Conservation (phyloP, 2,113 vertebrate genomes). For the Mystacornis crossleyi region DNA sequence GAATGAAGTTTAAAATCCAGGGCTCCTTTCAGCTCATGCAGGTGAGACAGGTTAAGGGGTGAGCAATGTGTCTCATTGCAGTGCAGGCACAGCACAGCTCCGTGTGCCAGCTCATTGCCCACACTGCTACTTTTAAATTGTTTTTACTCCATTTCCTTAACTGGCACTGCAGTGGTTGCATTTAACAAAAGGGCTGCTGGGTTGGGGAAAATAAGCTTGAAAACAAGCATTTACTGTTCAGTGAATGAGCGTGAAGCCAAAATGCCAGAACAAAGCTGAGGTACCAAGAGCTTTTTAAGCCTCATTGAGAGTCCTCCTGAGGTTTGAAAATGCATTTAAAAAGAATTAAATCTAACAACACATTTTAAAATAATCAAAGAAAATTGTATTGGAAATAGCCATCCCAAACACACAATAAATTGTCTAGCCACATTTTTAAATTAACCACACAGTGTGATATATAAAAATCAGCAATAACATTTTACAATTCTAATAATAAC, state of each 20-base stretch:
- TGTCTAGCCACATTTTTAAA: conserved; percentile 56
- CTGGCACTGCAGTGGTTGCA: not conserved
- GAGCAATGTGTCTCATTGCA: not conserved
- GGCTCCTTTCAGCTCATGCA: not conserved
- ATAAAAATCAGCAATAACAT: conserved; percentile 68
- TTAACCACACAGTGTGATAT: conserved; percentile 66
- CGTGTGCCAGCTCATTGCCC: not conserved
- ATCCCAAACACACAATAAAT: conserved; percentile 55
- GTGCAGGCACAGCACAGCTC: not conserved
- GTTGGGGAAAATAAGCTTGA: conserved; percentile 2
- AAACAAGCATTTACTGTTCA: conserved; percentile 47
- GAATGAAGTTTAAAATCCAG: not conserved
- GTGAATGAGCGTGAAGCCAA: conserved; percentile 15
- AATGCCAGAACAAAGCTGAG: conserved; percentile 21
- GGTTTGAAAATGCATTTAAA: conserved; percentile 43
- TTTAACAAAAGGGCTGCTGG: not conserved
- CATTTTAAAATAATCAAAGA: conserved; percentile 65
- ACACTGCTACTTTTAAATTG: not conserved
- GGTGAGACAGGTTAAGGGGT: not conserved
- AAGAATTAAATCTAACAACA: conserved; percentile 53
- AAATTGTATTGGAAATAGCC: conserved; percentile 57
- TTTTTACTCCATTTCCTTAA: conserved; percentile 2
- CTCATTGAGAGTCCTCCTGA: conserved; percentile 8
- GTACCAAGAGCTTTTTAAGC: conserved; percentile 14
- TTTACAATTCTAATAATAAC: conserved; percentile 65